Evolutionary conservation across 2,113 vertebrate genomes (phyloP), one percentile per base, ranked within the genome.

Genomic region (Embiotoca jacksoni): DNA sequence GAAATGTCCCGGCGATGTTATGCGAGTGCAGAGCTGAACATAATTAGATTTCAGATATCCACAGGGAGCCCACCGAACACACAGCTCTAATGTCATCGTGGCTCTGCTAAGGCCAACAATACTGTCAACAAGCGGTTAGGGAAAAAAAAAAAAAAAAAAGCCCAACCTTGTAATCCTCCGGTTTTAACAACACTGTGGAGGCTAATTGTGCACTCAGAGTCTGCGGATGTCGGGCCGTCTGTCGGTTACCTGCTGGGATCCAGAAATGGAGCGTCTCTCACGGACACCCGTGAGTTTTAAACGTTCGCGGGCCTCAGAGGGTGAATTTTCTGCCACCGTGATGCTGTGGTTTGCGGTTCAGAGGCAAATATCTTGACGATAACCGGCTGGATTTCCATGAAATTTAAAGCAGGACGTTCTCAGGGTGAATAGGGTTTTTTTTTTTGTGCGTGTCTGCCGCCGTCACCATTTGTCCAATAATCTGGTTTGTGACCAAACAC

Each of bases 11-110:
- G n/a, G 63, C 68, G 31, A 75, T 82, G 78, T 83, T 92, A 83
- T 80, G 66, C 2, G 54, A 88, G 75, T 58, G 78, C 69, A 82
- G 79, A 70, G 77, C 73, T 84, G 83, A 84, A 82, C 57, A 70
- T 87, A 84, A 92, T 91, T 87, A 84, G 63, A 87, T 89, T 86
- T 7, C 33, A 88, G 81, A 75, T 55, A n/a, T 88, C 78, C 80
- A 77, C 47, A 4, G 78, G 84, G 89, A 76, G 44, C 55, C 23
- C 68, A 61, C 59, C 44, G 72, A 86, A 83, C 85, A 89, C 84
- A 89, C 66, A 65, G 70, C 59, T 65, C 69, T 84, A 80, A 90
- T 81, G 88, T 78, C 75, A 85, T 67, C 83, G 72, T 55, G 77
- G 52, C 71, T 81, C 62, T 57, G 69, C 64, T 70, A 49, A 72